These are phyloP conservation scores for Cyprinella venusta DNA, from an alignment of 2,797 vertebrate species.

Conservation along the genomic window DNA sequence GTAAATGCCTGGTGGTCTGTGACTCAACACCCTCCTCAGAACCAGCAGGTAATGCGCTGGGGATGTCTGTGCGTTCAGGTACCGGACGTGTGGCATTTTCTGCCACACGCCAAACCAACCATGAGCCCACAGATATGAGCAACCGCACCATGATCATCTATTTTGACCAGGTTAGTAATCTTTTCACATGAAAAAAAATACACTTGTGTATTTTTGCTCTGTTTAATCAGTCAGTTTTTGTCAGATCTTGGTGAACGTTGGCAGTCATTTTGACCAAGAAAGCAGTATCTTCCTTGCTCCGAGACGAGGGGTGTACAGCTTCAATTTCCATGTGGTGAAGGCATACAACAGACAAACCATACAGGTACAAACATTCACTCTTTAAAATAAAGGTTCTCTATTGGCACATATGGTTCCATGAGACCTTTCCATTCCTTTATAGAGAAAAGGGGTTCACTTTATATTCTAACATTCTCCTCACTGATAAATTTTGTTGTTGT, in stretches of 20 bases:
- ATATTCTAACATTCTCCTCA: not conserved
- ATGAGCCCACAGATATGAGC: conserved; percentile 84
- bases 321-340: conserved; percentile 85
- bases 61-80: conserved; percentile 82
- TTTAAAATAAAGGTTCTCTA: not conserved
- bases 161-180: conserved; percentile 79
- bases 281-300: conserved; percentile 82
- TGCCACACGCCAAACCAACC: conserved; percentile 82
- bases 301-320: conserved; percentile 82
- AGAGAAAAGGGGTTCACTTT: not conserved
- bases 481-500: not conserved
- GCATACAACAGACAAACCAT: conserved; percentile 86
- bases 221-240: not conserved
- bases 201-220: not conserved
- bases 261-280: conserved; percentile 81
- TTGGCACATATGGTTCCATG: not conserved
- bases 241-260: conserved; percentile 84
- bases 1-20: conserved; percentile 83
- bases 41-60: conserved; percentile 76
- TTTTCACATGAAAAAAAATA: not conserved
- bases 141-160: conserved; percentile 86
- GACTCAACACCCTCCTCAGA: conserved; percentile 81
- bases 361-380: conserved; percentile 68
- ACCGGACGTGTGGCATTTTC: conserved; percentile 81
- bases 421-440: not conserved